Base-by-base conservation (phyloP, 2,113 vertebrate genomes). In the Porphyrio hochstetteri region DNA sequence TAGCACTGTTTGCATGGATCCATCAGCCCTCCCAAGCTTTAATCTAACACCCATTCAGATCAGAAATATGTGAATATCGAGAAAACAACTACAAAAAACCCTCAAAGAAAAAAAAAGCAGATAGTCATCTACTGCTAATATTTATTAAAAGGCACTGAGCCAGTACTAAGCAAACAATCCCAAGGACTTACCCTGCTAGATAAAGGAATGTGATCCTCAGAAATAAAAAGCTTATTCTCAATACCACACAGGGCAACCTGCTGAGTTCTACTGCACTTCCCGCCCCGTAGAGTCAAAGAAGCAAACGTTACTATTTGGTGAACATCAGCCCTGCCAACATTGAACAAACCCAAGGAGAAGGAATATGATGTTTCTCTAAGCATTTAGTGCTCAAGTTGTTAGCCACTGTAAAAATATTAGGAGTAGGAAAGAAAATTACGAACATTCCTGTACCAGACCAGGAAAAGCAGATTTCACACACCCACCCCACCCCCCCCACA, bases 161-260 rank as follows among this genome's bases (percentile, higher is more conserved):
- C 46, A 74, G 29, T 38, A 10, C 33, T 60, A 81, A 81, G 71
- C 33, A 86, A 94, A 75, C 68, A 79, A 67, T 36, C 71, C 40
- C 36, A 71, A 84, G 44, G 53, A 64, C 57, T 71, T 88, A 78
- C n/a, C 64, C 92, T 40, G 79, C 68, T 68, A 71, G 93, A 81
- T 81, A 86, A 78, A 94, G 92, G 60, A 90, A 90, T 64, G 44
- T 21, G 64, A 77, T 86, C 38, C 68, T 86, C 71, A 77, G 82
- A 86, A 92, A 95, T 36, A 90, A 92, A 95, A 71, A 75, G 60
- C 68, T 95, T 83, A 69, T 81, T 86, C 89, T 88, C 68, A 83
- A 40, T 25, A 28, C 29, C 55, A 46, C n/a, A 16, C 31, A 48
- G 65, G 56, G 56, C 52, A 85, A 88, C 53, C 23, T 76, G 55